Evolutionary conservation across 2,797 vertebrate genomes (phyloP).

Genomic region (Hirundo rustica): DNA sequence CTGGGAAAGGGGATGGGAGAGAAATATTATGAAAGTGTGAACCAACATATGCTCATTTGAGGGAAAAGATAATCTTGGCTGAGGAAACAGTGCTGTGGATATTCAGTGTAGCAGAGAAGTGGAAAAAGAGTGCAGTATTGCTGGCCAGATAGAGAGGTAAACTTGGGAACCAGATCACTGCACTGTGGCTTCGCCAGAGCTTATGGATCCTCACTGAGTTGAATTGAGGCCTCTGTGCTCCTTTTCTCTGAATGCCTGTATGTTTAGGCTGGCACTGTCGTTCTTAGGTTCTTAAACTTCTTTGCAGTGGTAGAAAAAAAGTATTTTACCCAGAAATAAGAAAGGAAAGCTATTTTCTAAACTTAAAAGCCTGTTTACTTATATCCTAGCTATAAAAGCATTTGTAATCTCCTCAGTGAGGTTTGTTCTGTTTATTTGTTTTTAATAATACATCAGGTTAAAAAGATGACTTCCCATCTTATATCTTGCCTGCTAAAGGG

Average conservation of each 20-base stretch:
- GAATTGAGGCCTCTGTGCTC: not conserved
- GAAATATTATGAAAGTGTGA: not conserved
- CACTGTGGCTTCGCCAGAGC: not conserved
- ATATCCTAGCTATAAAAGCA: not conserved
- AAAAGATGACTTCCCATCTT: not conserved
- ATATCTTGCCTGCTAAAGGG: not conserved
- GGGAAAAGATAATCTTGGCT: not conserved
- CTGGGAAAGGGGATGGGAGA: not conserved
- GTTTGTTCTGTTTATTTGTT: not conserved
- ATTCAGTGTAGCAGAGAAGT: not conserved
- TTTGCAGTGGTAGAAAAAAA: not conserved
- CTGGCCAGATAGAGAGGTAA: not conserved
- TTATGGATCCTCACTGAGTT: not conserved
- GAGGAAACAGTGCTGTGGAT: not conserved
- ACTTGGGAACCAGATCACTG: not conserved
- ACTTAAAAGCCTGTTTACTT: rapidly evolving
- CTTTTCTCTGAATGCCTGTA: not conserved
- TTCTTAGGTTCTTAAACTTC: not conserved
- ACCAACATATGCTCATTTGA: not conserved
- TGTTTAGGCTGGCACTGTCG: not conserved
- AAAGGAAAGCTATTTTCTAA: not conserved
- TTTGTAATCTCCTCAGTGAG: not conserved
- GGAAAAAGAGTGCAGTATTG: not conserved
- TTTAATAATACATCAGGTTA: not conserved
- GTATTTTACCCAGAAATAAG: not conserved